Percentiles rank a stretch among this genome's conserved stretches.
Conservation (phyloP, 2,888 invertebrate species). For the Belgica antarctica region DNA sequence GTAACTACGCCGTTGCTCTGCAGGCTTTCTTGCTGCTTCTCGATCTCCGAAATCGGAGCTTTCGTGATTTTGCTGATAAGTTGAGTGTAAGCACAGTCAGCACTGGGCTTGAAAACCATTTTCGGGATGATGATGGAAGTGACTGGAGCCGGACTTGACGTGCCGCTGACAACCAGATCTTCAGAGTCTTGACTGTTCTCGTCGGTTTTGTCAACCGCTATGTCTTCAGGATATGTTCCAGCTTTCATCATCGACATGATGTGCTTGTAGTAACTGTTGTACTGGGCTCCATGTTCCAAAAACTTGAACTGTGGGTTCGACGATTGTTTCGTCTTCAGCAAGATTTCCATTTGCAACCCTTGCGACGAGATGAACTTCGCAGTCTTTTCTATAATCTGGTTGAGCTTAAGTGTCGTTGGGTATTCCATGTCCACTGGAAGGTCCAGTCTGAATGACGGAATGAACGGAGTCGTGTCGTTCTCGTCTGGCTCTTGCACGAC, state of each 20-base stretch:
- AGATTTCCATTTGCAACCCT: slow-evolving; percentile 97
- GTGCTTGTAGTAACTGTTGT: slow-evolving; percentile 88
- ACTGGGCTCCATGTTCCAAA: slow-evolving; percentile 76
- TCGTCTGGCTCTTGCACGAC: slow-evolving; percentile 57
- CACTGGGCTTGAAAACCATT: slow-evolving; percentile 76
- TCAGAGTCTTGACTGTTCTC: slow-evolving; percentile 41
- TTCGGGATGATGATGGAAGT: slow-evolving; percentile 56
- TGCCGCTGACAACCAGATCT: neutral
- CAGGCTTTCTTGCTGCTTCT: slow-evolving; percentile 27
- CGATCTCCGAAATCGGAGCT: slow-evolving; percentile 51
- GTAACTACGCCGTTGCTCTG: neutral
- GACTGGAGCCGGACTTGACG: neutral
- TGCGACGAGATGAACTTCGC: slow-evolving; percentile 83
- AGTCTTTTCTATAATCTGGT: slow-evolving; percentile 94
- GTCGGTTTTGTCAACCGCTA: slow-evolving; percentile 42
- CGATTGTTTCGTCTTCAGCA: slow-evolving; percentile 95
- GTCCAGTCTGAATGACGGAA: slow-evolving; percentile 68
- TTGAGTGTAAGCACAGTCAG: slow-evolving; percentile 84
- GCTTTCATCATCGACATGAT: slow-evolving; percentile 67
- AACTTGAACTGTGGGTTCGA: slow-evolving; percentile 92
- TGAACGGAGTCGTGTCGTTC: slow-evolving; percentile 67
- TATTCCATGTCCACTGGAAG: slow-evolving; percentile 72
- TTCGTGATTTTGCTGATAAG: slow-evolving; percentile 83
- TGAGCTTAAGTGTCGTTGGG: slow-evolving; percentile 84
- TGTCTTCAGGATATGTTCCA: slow-evolving; percentile 54